Percentiles rank a stretch among this genome's conserved stretches.
These are phyloP conservation scores for Helicolenus hilgendorfi DNA, from an alignment of 2,797 vertebrate species.

Conservation along the genomic window DNA sequence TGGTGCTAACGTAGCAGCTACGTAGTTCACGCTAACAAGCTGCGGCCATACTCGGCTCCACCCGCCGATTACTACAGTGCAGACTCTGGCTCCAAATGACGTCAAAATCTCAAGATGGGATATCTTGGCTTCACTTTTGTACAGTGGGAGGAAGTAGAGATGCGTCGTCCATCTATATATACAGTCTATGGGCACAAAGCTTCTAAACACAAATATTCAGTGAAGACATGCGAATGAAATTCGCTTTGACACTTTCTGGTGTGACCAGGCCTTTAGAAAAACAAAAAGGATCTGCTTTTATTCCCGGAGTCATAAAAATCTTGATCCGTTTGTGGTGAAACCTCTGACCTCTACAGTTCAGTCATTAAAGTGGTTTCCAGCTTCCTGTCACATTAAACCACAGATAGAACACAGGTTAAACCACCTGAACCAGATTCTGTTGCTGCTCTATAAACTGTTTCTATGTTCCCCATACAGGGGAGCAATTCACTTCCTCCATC, in stretches of 20 bases:
- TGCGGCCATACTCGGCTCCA: too few relatives aligned
- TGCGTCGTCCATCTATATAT: too few relatives aligned
- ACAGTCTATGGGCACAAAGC: not conserved
- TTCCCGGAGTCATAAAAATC: rapidly evolving
- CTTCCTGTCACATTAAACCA: not conserved
- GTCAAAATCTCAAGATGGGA: too few relatives aligned
- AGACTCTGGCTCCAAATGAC: too few relatives aligned
- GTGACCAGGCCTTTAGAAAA: not conserved
- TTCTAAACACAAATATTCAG: not conserved
- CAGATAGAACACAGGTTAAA: not conserved
- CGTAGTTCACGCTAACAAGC: too few relatives aligned
- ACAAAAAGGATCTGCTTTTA: not conserved
- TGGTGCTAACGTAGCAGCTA: too few relatives aligned
- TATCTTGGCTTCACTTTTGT: too few relatives aligned
- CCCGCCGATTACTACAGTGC: too few relatives aligned
- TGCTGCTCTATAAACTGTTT: not conserved
- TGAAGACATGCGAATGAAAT: not conserved
- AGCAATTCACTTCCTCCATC: not conserved
- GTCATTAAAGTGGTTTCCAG: not conserved
- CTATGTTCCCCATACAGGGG: not conserved
- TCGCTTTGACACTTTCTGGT: not conserved
- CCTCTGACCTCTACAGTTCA: too few relatives aligned
- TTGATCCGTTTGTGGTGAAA: not conserved
- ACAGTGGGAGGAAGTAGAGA: too few relatives aligned
- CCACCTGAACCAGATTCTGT: not conserved